A percentile compares a stretch with the other conserved stretches of the same genome.
Evolutionary conservation across 2,797 vertebrate species (phyloP).

Genomic region (Lophotriccus pileatus): DNA sequence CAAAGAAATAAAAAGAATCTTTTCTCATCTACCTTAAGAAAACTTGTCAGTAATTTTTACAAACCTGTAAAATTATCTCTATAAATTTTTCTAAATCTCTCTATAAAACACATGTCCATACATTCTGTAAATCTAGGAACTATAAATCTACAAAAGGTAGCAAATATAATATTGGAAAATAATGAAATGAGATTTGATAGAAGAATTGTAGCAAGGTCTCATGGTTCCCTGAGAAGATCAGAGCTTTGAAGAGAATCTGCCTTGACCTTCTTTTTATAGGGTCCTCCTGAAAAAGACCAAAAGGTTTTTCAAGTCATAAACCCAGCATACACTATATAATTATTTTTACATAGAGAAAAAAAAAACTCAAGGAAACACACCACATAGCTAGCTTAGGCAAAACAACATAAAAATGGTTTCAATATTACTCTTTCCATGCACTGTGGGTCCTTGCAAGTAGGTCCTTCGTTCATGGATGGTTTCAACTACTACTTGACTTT

Average conservation of each 20-base stretch:
- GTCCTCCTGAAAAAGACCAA: not conserved
- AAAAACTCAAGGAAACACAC: fast-evolving
- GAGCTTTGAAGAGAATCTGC: not conserved
- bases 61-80: not conserved
- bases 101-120: not conserved
- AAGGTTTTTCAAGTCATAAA: not conserved
- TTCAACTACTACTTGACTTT: not conserved
- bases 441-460: not conserved
- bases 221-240: not conserved
- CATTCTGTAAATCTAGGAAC: not conserved
- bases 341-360: not conserved
- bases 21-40: not conserved
- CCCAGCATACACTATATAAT: not conserved
- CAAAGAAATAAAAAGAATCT: not conserved
- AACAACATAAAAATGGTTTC: not conserved
- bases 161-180: not conserved
- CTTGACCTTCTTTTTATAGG: not conserved
- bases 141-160: not conserved
- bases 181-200: not conserved
- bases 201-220: not conserved
- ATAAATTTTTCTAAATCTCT: not conserved
- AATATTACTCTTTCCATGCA: not conserved
- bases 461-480: not conserved
- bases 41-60: not conserved
- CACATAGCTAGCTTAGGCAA: not conserved